Percentiles rank a stretch among this genome's conserved stretches.
Evolutionary conservation across 2,888 invertebrate genomes (phyloP).

Genomic region (Leuctra nigra): DNA sequence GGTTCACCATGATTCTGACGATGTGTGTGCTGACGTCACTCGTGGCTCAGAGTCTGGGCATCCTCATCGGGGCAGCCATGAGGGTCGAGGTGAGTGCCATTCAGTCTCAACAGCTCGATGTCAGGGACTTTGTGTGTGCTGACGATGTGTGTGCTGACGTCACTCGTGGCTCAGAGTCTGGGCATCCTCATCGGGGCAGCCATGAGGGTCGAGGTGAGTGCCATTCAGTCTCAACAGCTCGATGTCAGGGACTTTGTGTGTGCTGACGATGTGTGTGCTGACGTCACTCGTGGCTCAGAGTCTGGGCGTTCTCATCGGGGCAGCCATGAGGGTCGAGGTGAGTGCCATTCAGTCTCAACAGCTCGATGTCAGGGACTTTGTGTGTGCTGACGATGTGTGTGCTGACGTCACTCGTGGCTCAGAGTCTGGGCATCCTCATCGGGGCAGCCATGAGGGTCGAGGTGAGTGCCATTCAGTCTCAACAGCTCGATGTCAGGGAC

Average conservation of each 20-base stretch:
- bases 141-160: constrained; percentile 69
- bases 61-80: constrained; percentile 89
- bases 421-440: constrained; percentile 85
- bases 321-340: constrained; percentile 81
- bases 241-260: too few relatives aligned
- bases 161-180: constrained; percentile 86
- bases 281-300: constrained; percentile 91
- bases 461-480: too few relatives aligned
- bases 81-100: constrained; percentile 68
- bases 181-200: constrained; percentile 90
- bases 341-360: too few relatives aligned
- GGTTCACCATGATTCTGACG: constrained; percentile 73
- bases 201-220: constrained; percentile 70
- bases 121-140: too few relatives aligned
- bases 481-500: too few relatives aligned
- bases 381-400: constrained; percentile 66
- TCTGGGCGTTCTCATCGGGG: constrained; percentile 85
- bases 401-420: constrained; percentile 84
- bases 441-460: constrained; percentile 89
- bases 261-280: constrained; percentile 66
- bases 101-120: too few relatives aligned
- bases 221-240: too few relatives aligned
- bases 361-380: too few relatives aligned
- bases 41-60: constrained; percentile 86
- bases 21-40: constrained; percentile 76